These are phyloP conservation scores for Dynastes grantii DNA, from an alignment of 2,888 invertebrate genomes.

Conservation along the genomic window DNA sequence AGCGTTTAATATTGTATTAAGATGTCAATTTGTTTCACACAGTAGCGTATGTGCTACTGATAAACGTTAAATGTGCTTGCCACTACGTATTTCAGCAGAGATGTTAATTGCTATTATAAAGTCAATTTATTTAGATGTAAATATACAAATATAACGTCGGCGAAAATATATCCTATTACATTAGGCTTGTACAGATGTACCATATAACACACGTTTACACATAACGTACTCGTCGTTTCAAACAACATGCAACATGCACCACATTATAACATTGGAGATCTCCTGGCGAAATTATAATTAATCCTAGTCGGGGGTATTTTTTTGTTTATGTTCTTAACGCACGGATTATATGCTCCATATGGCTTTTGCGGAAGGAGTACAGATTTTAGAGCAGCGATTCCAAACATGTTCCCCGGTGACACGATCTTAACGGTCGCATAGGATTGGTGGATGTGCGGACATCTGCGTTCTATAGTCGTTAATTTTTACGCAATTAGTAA, in stretches of 20 bases:
- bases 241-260: slow-evolving; percentile 34
- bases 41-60: too few species aligned
- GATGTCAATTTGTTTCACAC: too few species aligned
- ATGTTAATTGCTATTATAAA: slow-evolving; percentile 45
- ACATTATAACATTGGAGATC: slow-evolving; percentile 30
- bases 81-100: slow-evolving; percentile 39
- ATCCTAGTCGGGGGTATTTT: slow-evolving; percentile 44
- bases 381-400: slow-evolving; percentile 41
- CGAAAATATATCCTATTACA: slow-evolving; percentile 29
- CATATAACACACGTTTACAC: not conserved
- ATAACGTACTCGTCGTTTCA: slow-evolving; percentile 6
- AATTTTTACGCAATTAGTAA: slow-evolving; percentile 14
- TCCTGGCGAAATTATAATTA: slow-evolving; percentile 46
- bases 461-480: not conserved
- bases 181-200: slow-evolving; percentile 11
- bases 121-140: slow-evolving; percentile 44
- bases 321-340: slow-evolving; percentile 39
- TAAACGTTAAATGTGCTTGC: slow-evolving; percentile 21
- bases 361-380: slow-evolving; percentile 45
- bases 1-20: too few species aligned
- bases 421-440: not conserved
- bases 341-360: slow-evolving; percentile 46
- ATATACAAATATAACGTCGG: slow-evolving; percentile 43
- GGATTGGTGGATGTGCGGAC: not conserved
- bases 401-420: slow-evolving; percentile 32